Percentiles rank a stretch among this genome's conserved stretches.
These are phyloP conservation scores for Lycorma delicatula DNA, from an alignment of 1,140 invertebrate genomes.

Conservation along the genomic window DNA sequence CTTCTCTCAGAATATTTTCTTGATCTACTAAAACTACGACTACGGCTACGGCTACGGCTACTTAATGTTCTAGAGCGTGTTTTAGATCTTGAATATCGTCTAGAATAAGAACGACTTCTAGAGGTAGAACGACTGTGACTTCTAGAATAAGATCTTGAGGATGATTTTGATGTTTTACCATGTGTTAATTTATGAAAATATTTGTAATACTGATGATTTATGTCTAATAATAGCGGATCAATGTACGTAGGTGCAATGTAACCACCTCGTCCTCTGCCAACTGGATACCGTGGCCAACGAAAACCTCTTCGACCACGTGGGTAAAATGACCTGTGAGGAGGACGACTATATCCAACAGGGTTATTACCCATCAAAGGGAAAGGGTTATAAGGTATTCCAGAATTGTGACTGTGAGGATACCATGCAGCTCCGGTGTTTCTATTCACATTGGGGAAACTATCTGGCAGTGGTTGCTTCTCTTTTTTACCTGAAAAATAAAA, in stretches of 20 bases:
- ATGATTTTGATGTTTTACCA: conserved; percentile 30
- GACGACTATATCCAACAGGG: too few species aligned
- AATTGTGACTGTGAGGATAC: too few species aligned
- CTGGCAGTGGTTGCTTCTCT: too few species aligned
- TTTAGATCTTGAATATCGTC: conserved; percentile 6
- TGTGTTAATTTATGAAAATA: conserved; percentile 43
- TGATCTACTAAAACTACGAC: conserved; percentile 24
- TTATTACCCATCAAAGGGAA: too few species aligned
- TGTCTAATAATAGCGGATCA: conserved; percentile 27
- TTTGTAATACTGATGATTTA: conserved; percentile 35
- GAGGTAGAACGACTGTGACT: conserved; percentile 2
- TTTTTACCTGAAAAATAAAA: too few species aligned
- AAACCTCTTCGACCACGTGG: conserved; percentile 2
- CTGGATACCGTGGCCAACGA: conserved; percentile 10
- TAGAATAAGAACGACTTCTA: conserved; percentile 9
- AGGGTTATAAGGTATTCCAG: too few species aligned
- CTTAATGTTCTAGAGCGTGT: conserved; percentile 23
- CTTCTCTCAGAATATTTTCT: conserved; percentile 12
- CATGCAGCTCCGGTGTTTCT: too few species aligned
- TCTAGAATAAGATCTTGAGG: conserved; percentile 3
- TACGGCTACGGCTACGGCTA: conserved; percentile 30
- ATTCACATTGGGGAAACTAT: too few species aligned
- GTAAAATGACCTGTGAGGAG: too few species aligned
- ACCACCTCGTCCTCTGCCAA: not conserved
- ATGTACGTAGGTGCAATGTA: conserved; percentile 5